Evolutionary conservation across 2,888 invertebrate genomes (phyloP).

Genomic region (Epinotia nisella): DNA sequence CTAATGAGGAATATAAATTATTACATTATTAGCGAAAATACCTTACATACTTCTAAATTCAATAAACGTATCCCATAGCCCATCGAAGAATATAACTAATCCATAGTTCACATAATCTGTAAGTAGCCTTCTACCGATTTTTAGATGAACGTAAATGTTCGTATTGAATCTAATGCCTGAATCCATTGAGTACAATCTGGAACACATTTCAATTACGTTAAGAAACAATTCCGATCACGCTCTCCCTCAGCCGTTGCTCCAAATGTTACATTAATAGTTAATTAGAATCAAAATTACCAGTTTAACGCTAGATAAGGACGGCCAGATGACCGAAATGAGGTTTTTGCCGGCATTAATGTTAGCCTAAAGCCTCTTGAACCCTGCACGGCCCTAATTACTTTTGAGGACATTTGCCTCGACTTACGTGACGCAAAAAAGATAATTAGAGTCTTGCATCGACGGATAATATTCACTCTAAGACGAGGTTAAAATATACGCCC

Average conservation of each 20-base stretch:
- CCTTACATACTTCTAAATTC: no score
- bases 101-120: neutral
- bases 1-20: no score
- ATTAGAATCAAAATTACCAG: slow-evolving; percentile 21
- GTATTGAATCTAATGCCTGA: neutral
- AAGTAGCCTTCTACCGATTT: neutral
- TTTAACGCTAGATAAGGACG: slow-evolving; percentile 19
- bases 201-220: slow-evolving; percentile 9
- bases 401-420: slow-evolving; percentile 8
- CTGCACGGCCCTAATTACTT: slow-evolving; percentile 27
- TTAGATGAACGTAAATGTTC: neutral
- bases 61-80: no score
- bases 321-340: slow-evolving; percentile 7
- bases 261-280: slow-evolving; percentile 17
- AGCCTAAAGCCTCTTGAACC: slow-evolving; percentile 23
- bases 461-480: slow-evolving; percentile 2
- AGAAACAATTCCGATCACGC: slow-evolving; percentile 21
- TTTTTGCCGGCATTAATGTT: slow-evolving; percentile 5
- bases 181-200: neutral
- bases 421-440: slow-evolving; percentile 18
- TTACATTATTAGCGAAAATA: no score
- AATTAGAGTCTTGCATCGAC: slow-evolving; percentile 23
- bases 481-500: slow-evolving; percentile 3
- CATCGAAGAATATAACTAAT: no score
- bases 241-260: neutral